phyloP scores from a whole-genome alignment of 2,888 invertebrate genomes.

The Raillietiella orientalis region DNA sequence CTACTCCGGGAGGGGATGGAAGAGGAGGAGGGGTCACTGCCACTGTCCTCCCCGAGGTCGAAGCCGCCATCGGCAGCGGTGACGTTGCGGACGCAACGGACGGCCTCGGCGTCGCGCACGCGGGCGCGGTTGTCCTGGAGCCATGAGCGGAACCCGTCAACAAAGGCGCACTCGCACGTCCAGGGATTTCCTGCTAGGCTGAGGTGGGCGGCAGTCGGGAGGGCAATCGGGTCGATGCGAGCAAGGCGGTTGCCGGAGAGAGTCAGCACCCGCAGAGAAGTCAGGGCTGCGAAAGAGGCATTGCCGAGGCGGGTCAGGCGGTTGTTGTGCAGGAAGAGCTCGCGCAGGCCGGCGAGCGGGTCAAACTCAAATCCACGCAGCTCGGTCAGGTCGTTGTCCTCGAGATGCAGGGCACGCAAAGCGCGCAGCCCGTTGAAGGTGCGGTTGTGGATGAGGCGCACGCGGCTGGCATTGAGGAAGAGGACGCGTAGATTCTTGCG shows the following conservation, averaged over 20 bases:
- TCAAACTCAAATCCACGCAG: conserved; percentile 48
- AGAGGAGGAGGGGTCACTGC: neutral
- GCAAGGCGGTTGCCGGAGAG: conserved; percentile 36
- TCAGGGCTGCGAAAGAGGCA: conserved; percentile 30
- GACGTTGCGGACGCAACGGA: conserved; percentile 25
- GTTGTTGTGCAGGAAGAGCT: conserved; percentile 38
- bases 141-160: conserved; percentile 44
- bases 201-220: conserved; percentile 37
- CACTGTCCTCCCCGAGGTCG: neutral
- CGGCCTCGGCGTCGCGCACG: conserved; percentile 34
- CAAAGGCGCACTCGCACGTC: conserved; percentile 49
- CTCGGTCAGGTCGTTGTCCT: conserved; percentile 31
- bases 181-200: conserved; percentile 49
- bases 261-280: conserved; percentile 26
- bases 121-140: conserved; percentile 30
- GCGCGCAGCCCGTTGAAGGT: conserved; percentile 53
- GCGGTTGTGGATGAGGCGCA: conserved; percentile 41
- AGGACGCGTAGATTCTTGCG: conserved; percentile 38
- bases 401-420: conserved; percentile 35
- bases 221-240: conserved; percentile 28
- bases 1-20: too few relatives aligned
- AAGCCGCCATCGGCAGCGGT: neutral
- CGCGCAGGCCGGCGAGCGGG: conserved; percentile 31
- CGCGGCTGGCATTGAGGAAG: conserved; percentile 40
- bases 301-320: conserved; percentile 31